Evolutionary conservation across 2,888 invertebrate species (phyloP).

Genomic region (Empis livida): DNA sequence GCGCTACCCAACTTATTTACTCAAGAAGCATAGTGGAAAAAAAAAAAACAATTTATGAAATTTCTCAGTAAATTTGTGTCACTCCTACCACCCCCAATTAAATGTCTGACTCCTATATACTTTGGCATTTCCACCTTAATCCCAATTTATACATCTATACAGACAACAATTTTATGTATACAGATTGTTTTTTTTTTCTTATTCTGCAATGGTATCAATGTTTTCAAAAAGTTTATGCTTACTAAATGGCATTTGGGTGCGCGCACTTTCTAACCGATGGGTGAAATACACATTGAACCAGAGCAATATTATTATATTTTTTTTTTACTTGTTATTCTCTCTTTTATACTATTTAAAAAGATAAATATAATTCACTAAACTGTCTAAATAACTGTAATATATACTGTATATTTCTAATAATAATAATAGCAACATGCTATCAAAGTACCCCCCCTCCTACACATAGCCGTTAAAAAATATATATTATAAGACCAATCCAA

Average conservation of each 20-base stretch:
- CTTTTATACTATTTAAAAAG: neutral
- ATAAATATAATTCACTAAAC: no score
- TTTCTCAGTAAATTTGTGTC: no score
- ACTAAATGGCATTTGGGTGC: slow-evolving; percentile 15
- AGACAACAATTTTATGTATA: no score
- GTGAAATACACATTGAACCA: slow-evolving; percentile 1
- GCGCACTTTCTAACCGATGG: slow-evolving; percentile 14
- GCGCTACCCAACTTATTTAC: no score
- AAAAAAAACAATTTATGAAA: no score
- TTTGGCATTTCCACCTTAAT: slow-evolving; percentile 14
- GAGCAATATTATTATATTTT: neutral
- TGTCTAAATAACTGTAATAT: no score
- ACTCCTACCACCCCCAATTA: neutral
- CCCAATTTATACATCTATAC: slow-evolving; percentile 12
- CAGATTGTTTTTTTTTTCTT: slow-evolving; percentile 11
- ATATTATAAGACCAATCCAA: slow-evolving; percentile 11
- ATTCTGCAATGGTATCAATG: slow-evolving; percentile 13
- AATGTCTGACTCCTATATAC: slow-evolving; percentile 2
- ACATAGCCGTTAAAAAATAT: no score
- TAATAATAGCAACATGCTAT: slow-evolving; percentile 6
- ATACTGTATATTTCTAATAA: neutral
- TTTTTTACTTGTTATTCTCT: slow-evolving; percentile 6
- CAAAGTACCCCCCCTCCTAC: slow-evolving; percentile 2
- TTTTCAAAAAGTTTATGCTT: neutral
- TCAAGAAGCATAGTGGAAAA: no score